A percentile compares a stretch with the other conserved stretches of the same genome.
These are phyloP conservation scores for Ceramica pisi DNA, from an alignment of 2,888 invertebrate species.

Conservation along the genomic window DNA sequence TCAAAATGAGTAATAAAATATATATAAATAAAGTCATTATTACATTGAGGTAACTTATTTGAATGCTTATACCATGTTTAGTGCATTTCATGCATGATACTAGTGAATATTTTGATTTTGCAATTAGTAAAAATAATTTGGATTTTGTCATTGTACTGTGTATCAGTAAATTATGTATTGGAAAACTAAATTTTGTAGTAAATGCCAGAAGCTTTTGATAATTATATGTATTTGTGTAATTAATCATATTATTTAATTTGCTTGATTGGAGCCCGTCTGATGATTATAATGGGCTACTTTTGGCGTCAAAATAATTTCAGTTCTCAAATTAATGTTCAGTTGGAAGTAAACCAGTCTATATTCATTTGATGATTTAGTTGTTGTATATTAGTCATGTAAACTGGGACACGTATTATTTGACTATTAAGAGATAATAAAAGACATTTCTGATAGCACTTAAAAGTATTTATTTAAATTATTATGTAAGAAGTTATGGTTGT, in stretches of 20 bases:
- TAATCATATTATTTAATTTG: slow-evolving; percentile 17
- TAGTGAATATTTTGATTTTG: slow-evolving; percentile 31
- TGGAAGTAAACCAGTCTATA: slow-evolving; percentile 5
- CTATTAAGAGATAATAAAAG: slow-evolving; percentile 48
- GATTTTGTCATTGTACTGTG: slow-evolving; percentile 14
- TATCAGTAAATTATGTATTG: slow-evolving; percentile 27
- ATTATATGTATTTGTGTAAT: slow-evolving; percentile 32
- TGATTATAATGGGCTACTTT: not conserved
- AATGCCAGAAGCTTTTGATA: slow-evolving; percentile 45
- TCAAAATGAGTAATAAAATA: slow-evolving; percentile 31
- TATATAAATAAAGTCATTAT: slow-evolving; percentile 7
- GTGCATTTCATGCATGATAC: slow-evolving; percentile 25
- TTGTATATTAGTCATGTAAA: slow-evolving; percentile 14
- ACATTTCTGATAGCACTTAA: slow-evolving; percentile 44
- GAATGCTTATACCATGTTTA: slow-evolving; percentile 2
- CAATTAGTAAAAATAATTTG: slow-evolving; percentile 30
- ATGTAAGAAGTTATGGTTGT: slow-evolving; percentile 47
- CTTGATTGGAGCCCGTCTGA: not conserved
- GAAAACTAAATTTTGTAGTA: slow-evolving; percentile 42
- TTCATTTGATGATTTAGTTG: not conserved
- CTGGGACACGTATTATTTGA: slow-evolving; percentile 48
- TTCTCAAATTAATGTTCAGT: slow-evolving; percentile 30
- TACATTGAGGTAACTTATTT: slow-evolving; percentile 27
- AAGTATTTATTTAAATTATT: slow-evolving; percentile 56
- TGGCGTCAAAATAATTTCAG: slow-evolving; percentile 3